A percentile compares a stretch with the other conserved stretches of the same genome.
These are phyloP conservation scores for Notocelia uddmanniana DNA, from an alignment of 2,888 invertebrate genomes.

Conservation along the genomic window DNA sequence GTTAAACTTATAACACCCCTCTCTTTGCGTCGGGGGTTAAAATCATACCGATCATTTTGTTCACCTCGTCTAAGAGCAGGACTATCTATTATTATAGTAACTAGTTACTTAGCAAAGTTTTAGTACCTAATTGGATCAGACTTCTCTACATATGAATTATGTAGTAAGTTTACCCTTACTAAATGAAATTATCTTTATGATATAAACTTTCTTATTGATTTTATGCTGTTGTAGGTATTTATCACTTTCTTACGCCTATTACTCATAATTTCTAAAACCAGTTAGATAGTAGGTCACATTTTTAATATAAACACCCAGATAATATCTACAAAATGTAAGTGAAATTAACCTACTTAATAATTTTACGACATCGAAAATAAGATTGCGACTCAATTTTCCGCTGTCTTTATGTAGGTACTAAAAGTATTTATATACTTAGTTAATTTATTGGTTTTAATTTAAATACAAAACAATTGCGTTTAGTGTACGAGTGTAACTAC, in stretches of 20 bases:
- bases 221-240: neutral
- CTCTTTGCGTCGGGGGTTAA: too few species aligned
- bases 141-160: too few species aligned
- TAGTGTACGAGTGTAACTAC: neutral
- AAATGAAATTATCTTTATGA: too few species aligned
- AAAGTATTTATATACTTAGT: neutral
- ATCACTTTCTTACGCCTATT: neutral
- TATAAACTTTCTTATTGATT: too few species aligned
- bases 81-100: too few species aligned
- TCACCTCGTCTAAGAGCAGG: too few species aligned
- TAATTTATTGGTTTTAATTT: conserved; percentile 13
- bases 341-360: neutral
- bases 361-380: neutral
- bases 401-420: neutral
- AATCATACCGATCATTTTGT: too few species aligned
- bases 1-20: too few species aligned
- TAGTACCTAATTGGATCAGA: too few species aligned
- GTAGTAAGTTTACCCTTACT: too few species aligned
- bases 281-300: neutral
- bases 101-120: too few species aligned
- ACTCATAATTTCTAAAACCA: conserved; percentile 8
- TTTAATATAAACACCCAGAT: neutral
- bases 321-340: neutral
- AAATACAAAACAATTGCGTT: conserved; percentile 21
- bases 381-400: neutral